Base-by-base conservation (phyloP, 2,797 vertebrate species). In the Glyptemys insculpta region DNA sequence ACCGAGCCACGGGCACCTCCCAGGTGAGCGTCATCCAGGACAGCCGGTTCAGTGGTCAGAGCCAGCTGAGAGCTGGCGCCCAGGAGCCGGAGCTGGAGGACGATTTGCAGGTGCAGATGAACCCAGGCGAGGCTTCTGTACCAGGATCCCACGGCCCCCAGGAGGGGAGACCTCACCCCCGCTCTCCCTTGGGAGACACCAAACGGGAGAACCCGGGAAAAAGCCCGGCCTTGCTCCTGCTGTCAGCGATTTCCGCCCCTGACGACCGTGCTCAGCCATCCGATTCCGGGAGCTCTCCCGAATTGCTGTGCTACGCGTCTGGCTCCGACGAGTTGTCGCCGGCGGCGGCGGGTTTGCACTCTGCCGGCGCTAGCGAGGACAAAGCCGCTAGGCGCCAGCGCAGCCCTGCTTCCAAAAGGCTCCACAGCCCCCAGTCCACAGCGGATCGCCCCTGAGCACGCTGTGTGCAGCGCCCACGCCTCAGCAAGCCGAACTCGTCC, bases 1-100 rank as follows among this genome's bases (percentile, higher is more conserved):
- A 1, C 21, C 0, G 74, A 65, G 98, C 1, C 94, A 95, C 11
- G 83, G 83, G 2, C 72, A 96, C 49, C 12, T 74, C 96, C 85
- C 95, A 98, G 53, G 98, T 98, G 97, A 97, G 99, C 6, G 95
- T 98, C 88, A 98, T 98, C 96, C 98, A 98, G 90, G 98, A 98
- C 1, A 84, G 90, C 74, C 49, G 81, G 14, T 52, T 81, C 1
- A 8, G 80, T 1, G 49, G 41, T 31, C 62, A 37, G 2, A 34
- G 4, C 3, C 4, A 27, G 1, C 21, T 27, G 6, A 57, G n/a
- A 27, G 6, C 52, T 31, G 5, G 3, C 1, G 1, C 50, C 84
- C 4, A 0, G 1, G 4, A 44, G 65, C 16, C 1, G 23, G 27
- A 53, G 53, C 16, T 8, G 4, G 81, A 68, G 25, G 16, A 41